Evolutionary conservation across 2,888 invertebrate species (phyloP).

Genomic region (Colletes collaris): DNA sequence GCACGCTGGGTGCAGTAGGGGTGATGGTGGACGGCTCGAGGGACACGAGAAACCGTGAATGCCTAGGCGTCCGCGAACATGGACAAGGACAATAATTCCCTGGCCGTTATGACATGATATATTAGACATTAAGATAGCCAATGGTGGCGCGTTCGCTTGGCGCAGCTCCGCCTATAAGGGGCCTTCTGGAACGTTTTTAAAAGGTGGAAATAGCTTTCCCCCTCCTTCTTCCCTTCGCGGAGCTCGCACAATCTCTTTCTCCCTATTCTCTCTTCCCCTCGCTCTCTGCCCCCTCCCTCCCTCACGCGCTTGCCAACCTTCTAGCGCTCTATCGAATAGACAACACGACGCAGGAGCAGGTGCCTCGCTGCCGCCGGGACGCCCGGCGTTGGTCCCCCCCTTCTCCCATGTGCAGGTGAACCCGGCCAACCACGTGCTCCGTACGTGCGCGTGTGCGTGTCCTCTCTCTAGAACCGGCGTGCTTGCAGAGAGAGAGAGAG

Average conservation of each 20-base stretch:
- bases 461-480: constrained; percentile 17
- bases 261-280: constrained; percentile 23
- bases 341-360: constrained; percentile 61
- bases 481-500: not conserved
- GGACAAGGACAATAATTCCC: constrained; percentile 53
- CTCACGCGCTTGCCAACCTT: constrained; percentile 22
- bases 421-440: constrained; percentile 66
- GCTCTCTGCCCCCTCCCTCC: constrained; percentile 17
- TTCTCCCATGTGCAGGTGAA: constrained; percentile 60
- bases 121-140: constrained; percentile 73
- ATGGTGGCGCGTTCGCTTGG: constrained; percentile 57
- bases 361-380: constrained; percentile 58
- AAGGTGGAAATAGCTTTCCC: constrained; percentile 67
- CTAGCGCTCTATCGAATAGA: constrained; percentile 62
- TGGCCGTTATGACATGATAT: constrained; percentile 69
- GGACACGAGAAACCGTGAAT: constrained; percentile 2
- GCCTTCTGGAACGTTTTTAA: constrained; percentile 68
- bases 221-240: constrained; percentile 26
- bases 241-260: not conserved
- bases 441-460: constrained; percentile 56
- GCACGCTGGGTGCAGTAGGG: not conserved
- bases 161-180: constrained; percentile 73
- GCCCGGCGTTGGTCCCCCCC: constrained; percentile 65
- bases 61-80: not conserved
- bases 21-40: constrained; percentile 2